Percentiles rank a stretch among this genome's conserved stretches.
phyloP scores from a whole-genome alignment of 2,888 invertebrate species.

The Monoplex corrugatus region DNA sequence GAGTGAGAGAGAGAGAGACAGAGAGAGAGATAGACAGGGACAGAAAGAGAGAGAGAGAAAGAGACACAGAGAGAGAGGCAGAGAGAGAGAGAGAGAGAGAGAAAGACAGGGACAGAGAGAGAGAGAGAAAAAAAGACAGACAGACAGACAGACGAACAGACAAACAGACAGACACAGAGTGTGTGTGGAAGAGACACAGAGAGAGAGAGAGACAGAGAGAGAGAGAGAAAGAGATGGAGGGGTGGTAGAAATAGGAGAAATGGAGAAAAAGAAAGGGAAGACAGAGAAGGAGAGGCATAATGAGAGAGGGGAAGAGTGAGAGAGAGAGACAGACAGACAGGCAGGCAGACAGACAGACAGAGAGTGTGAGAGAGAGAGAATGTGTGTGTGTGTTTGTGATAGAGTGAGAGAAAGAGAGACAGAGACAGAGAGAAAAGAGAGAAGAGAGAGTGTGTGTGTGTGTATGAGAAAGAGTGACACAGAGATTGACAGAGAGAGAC shows the following conservation, averaged over 20 bases:
- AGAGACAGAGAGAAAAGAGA: too few species aligned
- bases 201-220: slow-evolving; percentile 2
- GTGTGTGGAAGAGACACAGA: not conserved
- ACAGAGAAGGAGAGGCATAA: too few species aligned
- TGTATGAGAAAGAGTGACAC: not conserved
- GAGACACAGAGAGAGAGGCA: not conserved
- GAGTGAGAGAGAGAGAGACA: not conserved
- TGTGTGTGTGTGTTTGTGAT: not conserved
- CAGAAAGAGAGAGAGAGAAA: not conserved
- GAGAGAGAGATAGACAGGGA: not conserved
- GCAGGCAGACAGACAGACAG: too few species aligned
- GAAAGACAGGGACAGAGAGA: not conserved
- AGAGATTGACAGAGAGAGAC: not conserved
- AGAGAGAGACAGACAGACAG: too few species aligned
- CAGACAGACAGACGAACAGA: not conserved
- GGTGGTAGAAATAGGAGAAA: not conserved
- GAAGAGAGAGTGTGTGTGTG: not conserved
- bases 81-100: not conserved
- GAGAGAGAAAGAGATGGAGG: not conserved
- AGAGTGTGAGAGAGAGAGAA: not conserved
- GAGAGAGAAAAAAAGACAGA: not conserved
- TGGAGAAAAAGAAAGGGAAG: not conserved
- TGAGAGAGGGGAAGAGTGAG: too few species aligned
- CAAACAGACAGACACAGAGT: not conserved
- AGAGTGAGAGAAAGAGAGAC: not conserved